Base-by-base conservation (phyloP, 2,888 invertebrate genomes). In the Patella caerulea region DNA sequence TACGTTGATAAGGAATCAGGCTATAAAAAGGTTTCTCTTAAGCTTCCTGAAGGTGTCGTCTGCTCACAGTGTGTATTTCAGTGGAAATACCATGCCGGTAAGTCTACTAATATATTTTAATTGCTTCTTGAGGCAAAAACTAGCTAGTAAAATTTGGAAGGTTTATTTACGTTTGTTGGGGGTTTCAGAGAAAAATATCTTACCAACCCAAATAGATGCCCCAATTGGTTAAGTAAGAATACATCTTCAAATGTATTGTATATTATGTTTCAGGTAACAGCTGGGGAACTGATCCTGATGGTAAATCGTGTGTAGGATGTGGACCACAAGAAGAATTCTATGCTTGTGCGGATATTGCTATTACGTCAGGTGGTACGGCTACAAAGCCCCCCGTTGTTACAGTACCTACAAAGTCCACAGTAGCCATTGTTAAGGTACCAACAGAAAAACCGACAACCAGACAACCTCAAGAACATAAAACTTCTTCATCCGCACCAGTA, bases 301-400 rank as follows among this genome's bases (percentile, higher is more conserved):
- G 65, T 24, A 65, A 11, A 24, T 19, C 19, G 12, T 65, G 65
- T 65, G 65, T 65, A 11, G 65, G 65, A 24, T 65, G 65, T 65
- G 65, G 65, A 65, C 24, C 65, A 12, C 65, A 65, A 65, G 65
- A 65, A 65, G 24, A 65, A 19, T 65, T 65, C 65, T 24, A 24
- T 24, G 65, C 65, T 12, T 65, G 65, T 65, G 19, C 65, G 9
- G 65, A 65, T 24, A 65, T 65, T 65, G 65, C 65, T 19, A 19
- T 65, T 24, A 24, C 19, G 45, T 45, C 45, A 9, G 45, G 45
- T 45, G 45, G 1, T 45, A 45, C 7, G 45, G 45, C 1, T 45
- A 45, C 45, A 45, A 45, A 45, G 45, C 9, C 45, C 45, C 45
- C 45, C 9, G 45, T 45, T 7, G 45, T 9, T 19, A 24, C 65